Base-by-base conservation (phyloP, 2,888 invertebrate species). In the Emmelina monodactyla region DNA sequence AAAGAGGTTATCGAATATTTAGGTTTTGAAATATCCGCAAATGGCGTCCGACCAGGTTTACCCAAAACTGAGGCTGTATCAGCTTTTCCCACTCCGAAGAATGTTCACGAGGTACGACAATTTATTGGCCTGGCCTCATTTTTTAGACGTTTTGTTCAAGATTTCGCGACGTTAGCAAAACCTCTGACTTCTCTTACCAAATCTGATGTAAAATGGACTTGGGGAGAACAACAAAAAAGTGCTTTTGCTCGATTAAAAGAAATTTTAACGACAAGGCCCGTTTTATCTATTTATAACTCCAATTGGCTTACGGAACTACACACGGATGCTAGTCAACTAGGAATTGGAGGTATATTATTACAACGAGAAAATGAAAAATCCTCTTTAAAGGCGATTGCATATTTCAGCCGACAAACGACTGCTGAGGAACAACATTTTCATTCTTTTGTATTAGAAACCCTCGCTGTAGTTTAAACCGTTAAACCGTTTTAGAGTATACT, bases 381-480 rank as follows among this genome's bases (percentile, higher is more conserved):
- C 2, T 19, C 29, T 1, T 15, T 29, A n/a, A 14, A 14, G 3
- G 9, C 31, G 1, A 30, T 38, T 5, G 34, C 32, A 6, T 34
- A 37, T 15, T 34, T 37, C 14, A 34, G 37, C 25, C 14, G 35
- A 3, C 35, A 37, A 31, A 38, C 38, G 3, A 33, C 35, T 2
- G 9, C 31, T 9, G 38, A 38, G 31, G 38, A 38, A 19, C 35
- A 33, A 10, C 32, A 32, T 22, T 32, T 22, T 9, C 33, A 31
- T 16, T 25, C 28, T 9, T 36, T 28, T 2, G 35, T 67, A 31
- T 34, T 58, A 5, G 64, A 66, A 35, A 38, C 43, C 0, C 32
- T 43, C 3, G 43, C 40, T 1, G 33, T 43, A 2, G 37, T 41
- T n/a, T 3, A 33, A 29, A 12, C 32, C 37, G 1, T 16, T 43